These are phyloP conservation scores for Papilio polytes DNA, from an alignment of 1,140 invertebrate species.

Conservation along the genomic window DNA sequence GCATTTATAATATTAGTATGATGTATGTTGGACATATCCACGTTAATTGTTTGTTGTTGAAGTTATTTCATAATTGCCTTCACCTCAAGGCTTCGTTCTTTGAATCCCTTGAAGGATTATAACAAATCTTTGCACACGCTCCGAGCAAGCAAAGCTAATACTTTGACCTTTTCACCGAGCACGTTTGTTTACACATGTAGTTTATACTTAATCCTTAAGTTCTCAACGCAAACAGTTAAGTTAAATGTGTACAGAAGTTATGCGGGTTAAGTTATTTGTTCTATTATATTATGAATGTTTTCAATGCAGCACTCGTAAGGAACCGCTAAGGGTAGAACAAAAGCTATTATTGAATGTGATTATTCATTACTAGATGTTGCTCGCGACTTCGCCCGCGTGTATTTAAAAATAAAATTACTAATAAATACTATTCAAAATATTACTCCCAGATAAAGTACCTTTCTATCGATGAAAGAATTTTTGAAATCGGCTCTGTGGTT, in stretches of 20 bases:
- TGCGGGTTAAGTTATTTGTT: slow-evolving; percentile 23
- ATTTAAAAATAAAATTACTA: too few species aligned
- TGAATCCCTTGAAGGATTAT: slow-evolving; percentile 45
- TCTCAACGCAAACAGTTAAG: slow-evolving; percentile 21
- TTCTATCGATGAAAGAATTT: too few species aligned
- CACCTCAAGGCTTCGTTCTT: slow-evolving; percentile 40
- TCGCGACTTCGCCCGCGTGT: too few species aligned
- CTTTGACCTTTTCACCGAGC: slow-evolving; percentile 49
- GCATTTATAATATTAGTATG: too few species aligned
- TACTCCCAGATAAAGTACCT: too few species aligned
- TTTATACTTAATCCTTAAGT: slow-evolving; percentile 42
- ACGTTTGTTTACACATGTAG: slow-evolving; percentile 47
- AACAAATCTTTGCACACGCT: slow-evolving; percentile 48
- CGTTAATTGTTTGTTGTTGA: slow-evolving; percentile 40
- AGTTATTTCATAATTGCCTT: slow-evolving; percentile 45
- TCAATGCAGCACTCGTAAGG: not conserved
- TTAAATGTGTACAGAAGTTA: slow-evolving; percentile 33
- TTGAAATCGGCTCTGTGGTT: too few species aligned
- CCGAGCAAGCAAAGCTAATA: slow-evolving; percentile 44
- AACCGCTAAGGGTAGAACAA: not conserved
- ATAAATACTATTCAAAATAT: too few species aligned
- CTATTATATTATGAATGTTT: slow-evolving; percentile 7
- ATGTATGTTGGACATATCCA: slow-evolving; percentile 9
- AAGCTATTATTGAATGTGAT: too few species aligned
- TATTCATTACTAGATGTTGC: too few species aligned